Conservation (phyloP, 2,797 vertebrate species). For the Sebastes reedi region DNA sequence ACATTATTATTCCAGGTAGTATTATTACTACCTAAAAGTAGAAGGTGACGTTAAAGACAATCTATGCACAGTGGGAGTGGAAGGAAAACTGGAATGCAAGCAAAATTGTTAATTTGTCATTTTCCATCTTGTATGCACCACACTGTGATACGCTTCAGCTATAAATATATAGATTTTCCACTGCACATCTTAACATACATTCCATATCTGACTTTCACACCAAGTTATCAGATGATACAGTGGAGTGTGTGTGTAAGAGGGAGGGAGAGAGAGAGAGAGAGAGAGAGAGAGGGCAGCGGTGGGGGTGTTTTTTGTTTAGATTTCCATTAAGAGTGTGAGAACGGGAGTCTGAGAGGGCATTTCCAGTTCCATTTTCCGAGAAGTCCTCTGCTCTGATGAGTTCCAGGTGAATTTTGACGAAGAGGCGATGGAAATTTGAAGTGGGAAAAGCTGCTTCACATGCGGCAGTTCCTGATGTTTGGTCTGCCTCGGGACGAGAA, state of each 20-base stretch:
- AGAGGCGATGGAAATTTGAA: slow-evolving; percentile 75
- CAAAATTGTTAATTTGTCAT: slow-evolving; percentile 47
- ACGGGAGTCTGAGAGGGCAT: slow-evolving; percentile 72
- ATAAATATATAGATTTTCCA: slow-evolving; percentile 51
- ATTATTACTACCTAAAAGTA: not conserved
- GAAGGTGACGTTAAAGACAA: slow-evolving; percentile 6
- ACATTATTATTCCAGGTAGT: slow-evolving; percentile 13
- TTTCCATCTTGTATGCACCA: slow-evolving; percentile 45
- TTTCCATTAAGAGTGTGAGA: slow-evolving; percentile 82
- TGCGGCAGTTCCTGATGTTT: slow-evolving; percentile 58
- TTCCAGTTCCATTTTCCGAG: slow-evolving; percentile 80
- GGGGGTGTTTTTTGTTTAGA: slow-evolving; percentile 63
- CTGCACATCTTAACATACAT: slow-evolving; percentile 42
- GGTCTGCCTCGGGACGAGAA: slow-evolving; percentile 24
- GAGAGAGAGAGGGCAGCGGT: slow-evolving; percentile 10
- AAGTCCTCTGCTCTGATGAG: slow-evolving; percentile 77
- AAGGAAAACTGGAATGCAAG: slow-evolving; percentile 43
- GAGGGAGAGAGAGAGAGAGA: not conserved
- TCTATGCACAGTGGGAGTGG: not conserved
- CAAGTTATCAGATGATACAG: slow-evolving; percentile 54
- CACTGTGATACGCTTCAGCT: slow-evolving; percentile 7
- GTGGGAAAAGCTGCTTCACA: slow-evolving; percentile 67
- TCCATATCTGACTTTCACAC: slow-evolving; percentile 50
- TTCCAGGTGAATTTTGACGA: slow-evolving; percentile 78
- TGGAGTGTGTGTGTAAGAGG: not conserved